phyloP scores from a whole-genome alignment of 2,888 invertebrate genomes.

The Drosophila quinaria region DNA sequence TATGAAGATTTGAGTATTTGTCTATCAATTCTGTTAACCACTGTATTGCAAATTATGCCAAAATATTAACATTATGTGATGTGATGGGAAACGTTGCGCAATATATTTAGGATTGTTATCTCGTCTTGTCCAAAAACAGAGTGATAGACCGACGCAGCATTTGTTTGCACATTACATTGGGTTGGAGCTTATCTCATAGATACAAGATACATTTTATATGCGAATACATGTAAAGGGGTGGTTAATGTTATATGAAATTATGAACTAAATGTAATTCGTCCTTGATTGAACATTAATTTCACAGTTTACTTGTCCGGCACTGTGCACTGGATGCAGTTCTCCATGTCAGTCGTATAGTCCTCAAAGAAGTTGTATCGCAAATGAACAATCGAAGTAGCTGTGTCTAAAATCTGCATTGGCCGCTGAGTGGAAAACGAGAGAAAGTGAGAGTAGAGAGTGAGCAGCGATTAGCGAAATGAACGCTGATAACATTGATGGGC shows the following conservation, averaged over 20 bases:
- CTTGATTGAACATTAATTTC: neutral
- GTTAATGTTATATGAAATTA: constrained; percentile 10
- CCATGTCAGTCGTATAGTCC: constrained; percentile 95
- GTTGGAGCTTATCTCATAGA: constrained; percentile 45
- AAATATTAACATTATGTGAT: constrained; percentile 42
- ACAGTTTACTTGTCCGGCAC: constrained; percentile 87
- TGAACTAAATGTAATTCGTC: constrained; percentile 4
- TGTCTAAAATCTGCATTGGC: constrained; percentile 91
- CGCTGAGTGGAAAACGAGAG: constrained; percentile 86
- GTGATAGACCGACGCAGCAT: constrained; percentile 5
- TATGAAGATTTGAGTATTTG: neutral
- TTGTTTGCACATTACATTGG: constrained; percentile 24
- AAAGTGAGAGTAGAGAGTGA: constrained; percentile 25
- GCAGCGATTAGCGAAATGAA: constrained; percentile 40
- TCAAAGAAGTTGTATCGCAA: constrained; percentile 96
- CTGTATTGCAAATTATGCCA: constrained; percentile 33
- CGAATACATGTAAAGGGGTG: constrained; percentile 20
- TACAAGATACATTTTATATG: constrained; percentile 42
- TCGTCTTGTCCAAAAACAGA: constrained; percentile 13
- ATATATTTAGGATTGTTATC: constrained; percentile 40
- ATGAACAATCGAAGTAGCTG: constrained; percentile 93
- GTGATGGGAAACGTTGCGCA: constrained; percentile 23
- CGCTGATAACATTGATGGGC: constrained; percentile 66
- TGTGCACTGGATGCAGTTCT: constrained; percentile 94
- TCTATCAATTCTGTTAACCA: constrained; percentile 18